These are phyloP conservation scores for Mustelus asterias DNA, from an alignment of 2,113 vertebrate genomes.

Conservation along the genomic window DNA sequence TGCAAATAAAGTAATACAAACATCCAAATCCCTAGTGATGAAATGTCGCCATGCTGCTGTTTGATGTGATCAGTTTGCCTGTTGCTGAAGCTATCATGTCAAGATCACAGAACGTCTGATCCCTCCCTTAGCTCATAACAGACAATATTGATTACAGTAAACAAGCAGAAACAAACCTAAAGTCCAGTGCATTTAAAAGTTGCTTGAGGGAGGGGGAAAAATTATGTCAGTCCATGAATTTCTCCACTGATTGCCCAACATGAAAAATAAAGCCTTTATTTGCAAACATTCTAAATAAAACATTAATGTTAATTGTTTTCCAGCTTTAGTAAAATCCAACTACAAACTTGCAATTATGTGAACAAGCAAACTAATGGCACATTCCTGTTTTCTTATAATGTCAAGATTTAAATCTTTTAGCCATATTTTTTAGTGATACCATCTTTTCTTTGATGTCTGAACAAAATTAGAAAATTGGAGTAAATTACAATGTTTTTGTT, in stretches of 20 bases:
- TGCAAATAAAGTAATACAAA: slow-evolving; percentile 47
- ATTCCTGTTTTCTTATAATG: slow-evolving; percentile 50
- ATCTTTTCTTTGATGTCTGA: slow-evolving; percentile 65
- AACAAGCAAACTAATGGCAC: slow-evolving; percentile 51
- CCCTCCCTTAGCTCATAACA: slow-evolving; percentile 58
- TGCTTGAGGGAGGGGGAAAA: too few species aligned
- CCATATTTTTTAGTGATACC: slow-evolving; percentile 59
- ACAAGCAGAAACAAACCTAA: slow-evolving; percentile 53
- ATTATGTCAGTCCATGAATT: too few species aligned
- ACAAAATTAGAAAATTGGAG: slow-evolving; percentile 64
- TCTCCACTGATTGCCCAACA: too few species aligned
- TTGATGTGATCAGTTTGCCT: slow-evolving; percentile 55
- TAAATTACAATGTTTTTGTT: slow-evolving; percentile 68
- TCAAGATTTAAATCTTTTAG: slow-evolving; percentile 54
- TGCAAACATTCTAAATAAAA: slow-evolving; percentile 69
- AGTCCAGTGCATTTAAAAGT: slow-evolving; percentile 57
- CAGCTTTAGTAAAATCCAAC: slow-evolving; percentile 61
- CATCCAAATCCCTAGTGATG: slow-evolving; percentile 49
- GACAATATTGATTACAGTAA: slow-evolving; percentile 55
- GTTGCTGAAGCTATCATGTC: slow-evolving; percentile 50
- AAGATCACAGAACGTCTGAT: slow-evolving; percentile 51
- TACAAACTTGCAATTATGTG: slow-evolving; percentile 56
- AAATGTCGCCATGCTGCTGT: slow-evolving; percentile 49
- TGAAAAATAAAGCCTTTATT: slow-evolving; percentile 59
- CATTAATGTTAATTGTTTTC: slow-evolving; percentile 64